Evolutionary conservation across 2,797 vertebrate genomes (phyloP).

Genomic region (Tachyglossus aculeatus): DNA sequence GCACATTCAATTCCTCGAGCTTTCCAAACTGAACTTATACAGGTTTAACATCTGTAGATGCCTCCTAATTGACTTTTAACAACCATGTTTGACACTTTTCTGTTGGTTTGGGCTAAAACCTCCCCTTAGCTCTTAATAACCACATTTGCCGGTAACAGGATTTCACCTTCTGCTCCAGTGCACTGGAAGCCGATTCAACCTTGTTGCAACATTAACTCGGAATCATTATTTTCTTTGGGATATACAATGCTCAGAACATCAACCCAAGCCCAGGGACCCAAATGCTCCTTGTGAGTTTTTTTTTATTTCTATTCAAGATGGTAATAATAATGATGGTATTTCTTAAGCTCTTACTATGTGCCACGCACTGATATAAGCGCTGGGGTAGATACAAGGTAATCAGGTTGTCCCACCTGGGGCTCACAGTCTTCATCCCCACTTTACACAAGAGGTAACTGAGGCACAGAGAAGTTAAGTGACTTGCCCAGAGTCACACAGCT

Average conservation of each 20-base stretch:
- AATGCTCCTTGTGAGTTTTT: slow-evolving; percentile 3
- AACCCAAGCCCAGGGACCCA: slow-evolving; percentile 17
- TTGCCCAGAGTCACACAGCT: too few relatives aligned
- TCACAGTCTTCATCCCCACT: too few relatives aligned
- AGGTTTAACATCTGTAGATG: neutral
- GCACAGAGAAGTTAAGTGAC: too few relatives aligned
- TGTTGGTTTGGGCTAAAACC: slow-evolving; percentile 1
- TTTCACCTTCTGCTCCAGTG: slow-evolving; percentile 18
- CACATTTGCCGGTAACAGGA: slow-evolving; percentile 29
- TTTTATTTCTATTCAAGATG: neutral
- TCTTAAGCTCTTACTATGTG: too few relatives aligned
- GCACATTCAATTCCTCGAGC: neutral
- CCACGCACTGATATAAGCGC: too few relatives aligned
- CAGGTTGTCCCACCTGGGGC: too few relatives aligned
- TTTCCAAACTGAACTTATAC: slow-evolving; percentile 21
- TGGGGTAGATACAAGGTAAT: too few relatives aligned
- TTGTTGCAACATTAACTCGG: slow-evolving; percentile 23
- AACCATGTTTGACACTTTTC: neutral
- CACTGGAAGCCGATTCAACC: slow-evolving; percentile 16
- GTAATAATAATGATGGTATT: too few relatives aligned
- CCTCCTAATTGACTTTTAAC: slow-evolving; percentile 32
- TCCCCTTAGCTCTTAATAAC: slow-evolving; percentile 12
- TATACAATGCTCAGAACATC: neutral
- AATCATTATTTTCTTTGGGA: slow-evolving; percentile 2
- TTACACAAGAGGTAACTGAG: too few relatives aligned